Percentiles rank a stretch among this genome's conserved stretches.
These are phyloP conservation scores for Microctenopoma lineatum DNA, from an alignment of 2,797 vertebrate genomes.

Conservation along the genomic window DNA sequence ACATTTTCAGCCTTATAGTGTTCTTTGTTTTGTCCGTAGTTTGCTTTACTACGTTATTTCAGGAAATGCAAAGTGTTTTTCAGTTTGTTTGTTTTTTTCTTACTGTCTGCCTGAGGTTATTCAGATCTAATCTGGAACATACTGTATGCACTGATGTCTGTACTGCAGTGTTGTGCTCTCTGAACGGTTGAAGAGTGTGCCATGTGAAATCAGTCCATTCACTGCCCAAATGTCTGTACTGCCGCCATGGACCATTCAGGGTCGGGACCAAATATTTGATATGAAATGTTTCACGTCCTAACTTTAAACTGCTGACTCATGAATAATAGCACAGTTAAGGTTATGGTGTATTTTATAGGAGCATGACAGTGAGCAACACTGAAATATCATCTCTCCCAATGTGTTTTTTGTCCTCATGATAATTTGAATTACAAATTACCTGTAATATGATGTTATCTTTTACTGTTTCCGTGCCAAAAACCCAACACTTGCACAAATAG, in stretches of 20 bases:
- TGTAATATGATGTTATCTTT: constrained; percentile 5
- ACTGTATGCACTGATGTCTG: constrained; percentile 5
- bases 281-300: constrained; percentile 26
- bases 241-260: constrained; percentile 48
- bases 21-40: constrained; percentile 9
- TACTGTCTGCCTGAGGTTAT: constrained; percentile 11
- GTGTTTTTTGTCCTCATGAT: neutral
- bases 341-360: constrained; percentile 3
- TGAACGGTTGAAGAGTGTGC: neutral
- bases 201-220: constrained; percentile 32
- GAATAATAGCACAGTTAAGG: constrained; percentile 28
- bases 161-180: neutral
- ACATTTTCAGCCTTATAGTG: too few species aligned
- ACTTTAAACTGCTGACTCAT: constrained; percentile 30
- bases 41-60: constrained; percentile 3
- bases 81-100: neutral
- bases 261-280: constrained; percentile 66
- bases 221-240: constrained; percentile 72
- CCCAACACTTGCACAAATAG: neutral
- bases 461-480: constrained; percentile 28
- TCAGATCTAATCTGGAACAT: constrained; percentile 18
- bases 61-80: constrained; percentile 9
- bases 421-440: constrained; percentile 25
- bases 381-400: neutral
- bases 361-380: neutral